Evolutionary conservation across 1,140 invertebrate species (phyloP).

Genomic region (Cydia strobilella): DNA sequence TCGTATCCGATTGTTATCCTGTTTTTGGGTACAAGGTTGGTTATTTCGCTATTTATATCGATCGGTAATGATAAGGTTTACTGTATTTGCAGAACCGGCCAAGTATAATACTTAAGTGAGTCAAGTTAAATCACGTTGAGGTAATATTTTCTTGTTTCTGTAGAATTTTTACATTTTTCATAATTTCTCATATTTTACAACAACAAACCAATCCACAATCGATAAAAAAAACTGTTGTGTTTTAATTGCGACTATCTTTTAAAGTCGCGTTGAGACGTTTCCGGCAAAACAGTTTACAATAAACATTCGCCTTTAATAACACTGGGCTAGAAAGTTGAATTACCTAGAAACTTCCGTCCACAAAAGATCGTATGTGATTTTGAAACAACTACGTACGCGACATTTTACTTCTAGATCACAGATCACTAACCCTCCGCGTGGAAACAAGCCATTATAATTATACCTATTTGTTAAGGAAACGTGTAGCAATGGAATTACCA

Average conservation of each 20-base stretch:
- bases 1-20: background rate
- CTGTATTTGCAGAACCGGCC: too few species aligned
- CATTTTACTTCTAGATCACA: background rate
- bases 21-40: background rate
- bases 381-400: background rate
- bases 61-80: background rate
- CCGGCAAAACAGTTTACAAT: background rate
- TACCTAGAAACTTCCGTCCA: background rate
- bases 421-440: background rate
- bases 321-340: slow-evolving; percentile 2
- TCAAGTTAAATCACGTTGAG: too few species aligned
- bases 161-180: too few species aligned
- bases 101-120: too few species aligned
- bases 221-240: too few species aligned
- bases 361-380: background rate
- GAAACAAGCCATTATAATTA: slow-evolving; percentile 26
- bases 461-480: slow-evolving; percentile 29
- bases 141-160: too few species aligned
- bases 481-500: slow-evolving; percentile 19
- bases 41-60: background rate
- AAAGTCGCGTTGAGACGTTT: background rate
- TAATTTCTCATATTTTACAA: too few species aligned
- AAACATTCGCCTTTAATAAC: background rate
- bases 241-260: background rate
- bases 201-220: too few species aligned